Base-by-base conservation (phyloP, 2,888 invertebrate species). In the Leptarthrus brevirostris region DNA sequence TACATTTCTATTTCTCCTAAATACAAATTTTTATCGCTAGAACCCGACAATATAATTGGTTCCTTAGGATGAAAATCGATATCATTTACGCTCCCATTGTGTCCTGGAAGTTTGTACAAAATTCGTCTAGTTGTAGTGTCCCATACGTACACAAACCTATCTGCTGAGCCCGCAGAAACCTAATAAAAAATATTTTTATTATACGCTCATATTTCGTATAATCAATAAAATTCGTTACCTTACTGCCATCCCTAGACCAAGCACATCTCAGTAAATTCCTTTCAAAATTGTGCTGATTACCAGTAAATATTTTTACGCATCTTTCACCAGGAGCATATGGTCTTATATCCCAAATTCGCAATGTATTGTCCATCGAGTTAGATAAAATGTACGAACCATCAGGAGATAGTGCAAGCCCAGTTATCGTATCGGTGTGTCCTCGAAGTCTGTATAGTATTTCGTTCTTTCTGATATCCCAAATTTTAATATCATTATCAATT, bases 251-350 rank as follows among this genome's bases (percentile, higher is more conserved):
- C 0, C 92, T 90, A 1, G 97, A 92, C 98, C 98, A 99, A 0
- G 93, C 89, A 83, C 97, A 97, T 16, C 94, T 88, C 73, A 99
- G 85, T 74, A 99, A 88, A 87, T 99, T 99, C 86, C 96, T 96
- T 86, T 98, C 98, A 84, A 97, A 98, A 86, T 97, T 98, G 85
- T 98, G 98, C 80, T 96, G 95, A 86, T 98, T 97, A 0, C 98
- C 97, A 10, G 92, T 90, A 78, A 97, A 89, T 44, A 97, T 90
- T 85, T 97, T 97, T 0, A 97, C 93, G 84, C 97, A 97, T 77
- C 98, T 89, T 82, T 97, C 97, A 44, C 91, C 89, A 0, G 97
- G 95, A 1, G 96, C 97, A 86, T 95, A 98, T 0, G 98, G 96
- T 24, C 98, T 88, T 70, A 98, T 92, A 86, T 99, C 98, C 98